Percentiles rank a stretch among this genome's conserved stretches.
Evolutionary conservation across 2,888 invertebrate species (phyloP).

Genomic region (Eustalomyia histrio): DNA sequence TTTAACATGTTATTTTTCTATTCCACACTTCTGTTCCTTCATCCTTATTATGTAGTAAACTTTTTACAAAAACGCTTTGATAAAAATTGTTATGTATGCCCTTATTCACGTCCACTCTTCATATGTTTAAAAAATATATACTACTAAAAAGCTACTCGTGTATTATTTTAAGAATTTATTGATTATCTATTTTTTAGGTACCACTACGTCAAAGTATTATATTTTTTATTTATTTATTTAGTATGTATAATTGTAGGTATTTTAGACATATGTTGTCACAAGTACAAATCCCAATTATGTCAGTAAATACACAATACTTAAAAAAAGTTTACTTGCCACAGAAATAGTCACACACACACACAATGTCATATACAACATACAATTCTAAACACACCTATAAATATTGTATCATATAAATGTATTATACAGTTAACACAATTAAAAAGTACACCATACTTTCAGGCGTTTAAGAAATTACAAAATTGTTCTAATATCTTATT

Average conservation of each 20-base stretch:
- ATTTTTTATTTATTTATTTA: slow-evolving; percentile 8
- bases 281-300: slow-evolving; percentile 52
- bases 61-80: too few relatives aligned
- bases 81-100: too few relatives aligned
- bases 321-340: slow-evolving; percentile 33
- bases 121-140: slow-evolving; percentile 8
- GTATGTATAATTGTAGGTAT: slow-evolving; percentile 18
- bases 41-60: too few relatives aligned
- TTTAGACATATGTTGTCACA: slow-evolving; percentile 46
- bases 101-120: too few relatives aligned
- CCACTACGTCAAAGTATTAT: slow-evolving; percentile 20
- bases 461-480: background rate
- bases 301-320: slow-evolving; percentile 37
- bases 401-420: background rate
- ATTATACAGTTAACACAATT: background rate
- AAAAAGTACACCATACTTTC: background rate
- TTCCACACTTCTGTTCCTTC: too few relatives aligned
- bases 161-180: slow-evolving; percentile 57
- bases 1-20: too few relatives aligned
- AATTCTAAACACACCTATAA: background rate
- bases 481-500: background rate
- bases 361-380: too few relatives aligned
- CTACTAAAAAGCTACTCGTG: slow-evolving; percentile 21
- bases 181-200: slow-evolving; percentile 52
- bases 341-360: background rate